Evolutionary conservation across 2,113 vertebrate species (phyloP).

Genomic region (Calyptomena viridis): DNA sequence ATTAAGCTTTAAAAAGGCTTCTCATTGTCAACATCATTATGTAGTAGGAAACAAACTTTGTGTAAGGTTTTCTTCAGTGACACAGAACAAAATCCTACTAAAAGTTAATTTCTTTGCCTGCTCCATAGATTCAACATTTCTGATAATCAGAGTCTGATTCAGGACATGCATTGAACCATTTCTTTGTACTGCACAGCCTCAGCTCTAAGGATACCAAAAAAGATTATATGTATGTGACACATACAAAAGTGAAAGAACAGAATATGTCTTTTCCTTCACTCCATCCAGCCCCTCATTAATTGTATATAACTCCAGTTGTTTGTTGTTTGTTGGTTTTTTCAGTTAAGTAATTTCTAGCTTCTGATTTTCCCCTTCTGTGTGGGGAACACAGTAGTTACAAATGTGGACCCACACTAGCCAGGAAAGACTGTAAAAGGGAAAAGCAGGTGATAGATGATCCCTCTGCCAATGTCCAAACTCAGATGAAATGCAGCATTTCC

Average conservation of each 20-base stretch:
- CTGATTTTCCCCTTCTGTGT: not conserved
- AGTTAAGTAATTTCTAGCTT: not conserved
- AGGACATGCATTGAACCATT: not conserved
- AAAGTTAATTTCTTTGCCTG: not conserved
- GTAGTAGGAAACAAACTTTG: not conserved
- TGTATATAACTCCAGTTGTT: not conserved
- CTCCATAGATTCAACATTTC: not conserved
- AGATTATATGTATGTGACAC: not conserved
- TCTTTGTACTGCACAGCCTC: not conserved
- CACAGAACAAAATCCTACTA: not conserved
- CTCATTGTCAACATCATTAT: not conserved
- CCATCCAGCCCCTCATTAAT: not conserved
- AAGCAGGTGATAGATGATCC: not conserved
- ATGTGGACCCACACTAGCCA: not conserved
- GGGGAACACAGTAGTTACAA: not conserved
- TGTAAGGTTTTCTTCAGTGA: not conserved
- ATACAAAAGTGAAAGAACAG: not conserved
- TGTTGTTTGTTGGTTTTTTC: not conserved
- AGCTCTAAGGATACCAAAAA: not conserved
- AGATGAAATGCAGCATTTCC: not conserved
- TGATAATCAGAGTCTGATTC: not conserved
- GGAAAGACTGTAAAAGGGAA: not conserved
- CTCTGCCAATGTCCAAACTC: not conserved
- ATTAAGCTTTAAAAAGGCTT: not conserved
- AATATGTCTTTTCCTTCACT: not conserved